Evolutionary conservation across 2,888 invertebrate genomes (phyloP).

Genomic region (Tetranychus truncatus): DNA sequence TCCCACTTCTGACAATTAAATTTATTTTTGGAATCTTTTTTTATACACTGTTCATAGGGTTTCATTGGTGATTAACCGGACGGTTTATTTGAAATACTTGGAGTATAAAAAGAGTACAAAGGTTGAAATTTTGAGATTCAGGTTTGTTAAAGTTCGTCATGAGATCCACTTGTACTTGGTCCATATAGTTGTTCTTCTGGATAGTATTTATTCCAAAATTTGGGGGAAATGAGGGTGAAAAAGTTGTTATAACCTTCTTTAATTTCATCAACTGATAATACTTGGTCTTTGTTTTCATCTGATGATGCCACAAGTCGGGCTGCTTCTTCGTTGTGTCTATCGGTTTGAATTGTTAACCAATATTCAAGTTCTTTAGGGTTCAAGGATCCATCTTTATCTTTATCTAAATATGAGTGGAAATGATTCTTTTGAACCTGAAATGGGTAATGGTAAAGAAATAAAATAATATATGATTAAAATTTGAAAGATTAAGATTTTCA

Average conservation of each 20-base stretch:
- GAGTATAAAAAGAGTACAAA: no score
- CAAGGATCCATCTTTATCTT: slow-evolving; percentile 38
- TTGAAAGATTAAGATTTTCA: background rate
- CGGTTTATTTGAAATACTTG: background rate
- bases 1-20: slow-evolving; percentile 25
- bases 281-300: slow-evolving; percentile 33
- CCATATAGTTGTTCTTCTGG: background rate
- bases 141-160: slow-evolving; percentile 7
- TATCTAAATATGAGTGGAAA: slow-evolving; percentile 38
- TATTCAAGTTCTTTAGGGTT: slow-evolving; percentile 37
- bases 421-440: slow-evolving; percentile 38
- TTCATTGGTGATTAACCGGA: background rate
- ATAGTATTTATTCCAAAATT: slow-evolving; percentile 26
- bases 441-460: background rate
- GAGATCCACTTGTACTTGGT: background rate
- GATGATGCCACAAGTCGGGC: slow-evolving; percentile 38
- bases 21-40: background rate
- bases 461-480: background rate
- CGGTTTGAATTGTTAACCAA: slow-evolving; percentile 41
- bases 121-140: no score
- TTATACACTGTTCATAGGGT: background rate
- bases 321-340: slow-evolving; percentile 39
- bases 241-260: slow-evolving; percentile 24
- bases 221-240: slow-evolving; percentile 25
- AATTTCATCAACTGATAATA: slow-evolving; percentile 25